Percentiles rank a stretch among this genome's conserved stretches.
phyloP scores from a whole-genome alignment of 2,888 invertebrate species.

The Dascillus cervinus region DNA sequence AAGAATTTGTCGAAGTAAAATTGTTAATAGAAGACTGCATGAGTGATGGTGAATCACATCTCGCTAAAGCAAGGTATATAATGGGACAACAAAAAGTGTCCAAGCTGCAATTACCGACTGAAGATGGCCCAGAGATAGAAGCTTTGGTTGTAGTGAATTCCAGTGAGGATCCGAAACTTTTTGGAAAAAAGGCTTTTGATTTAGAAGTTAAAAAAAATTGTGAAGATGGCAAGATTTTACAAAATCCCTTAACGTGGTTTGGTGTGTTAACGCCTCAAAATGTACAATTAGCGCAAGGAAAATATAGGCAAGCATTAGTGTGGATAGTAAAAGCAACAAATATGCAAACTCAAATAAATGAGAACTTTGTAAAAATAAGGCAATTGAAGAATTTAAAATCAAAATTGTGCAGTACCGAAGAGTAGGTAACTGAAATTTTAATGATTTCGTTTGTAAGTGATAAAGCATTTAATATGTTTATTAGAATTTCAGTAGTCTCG shows the following conservation, averaged over 20 bases:
- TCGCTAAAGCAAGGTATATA: constrained; percentile 73
- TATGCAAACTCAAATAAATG: constrained; percentile 54
- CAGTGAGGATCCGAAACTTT: constrained; percentile 36
- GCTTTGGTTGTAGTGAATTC: constrained; percentile 39
- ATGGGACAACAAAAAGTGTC: constrained; percentile 69
- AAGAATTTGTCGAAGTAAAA: constrained; percentile 62
- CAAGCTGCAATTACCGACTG: constrained; percentile 61
- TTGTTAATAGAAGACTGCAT: constrained; percentile 61
- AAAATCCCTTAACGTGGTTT: constrained; percentile 78
- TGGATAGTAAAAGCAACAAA: constrained; percentile 61
- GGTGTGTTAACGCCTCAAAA: constrained; percentile 77
- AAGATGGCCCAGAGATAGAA: constrained; percentile 47
- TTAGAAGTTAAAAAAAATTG: constrained; percentile 29
- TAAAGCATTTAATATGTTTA: no score
- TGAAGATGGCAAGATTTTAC: constrained; percentile 35
- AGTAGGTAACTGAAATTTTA: no score
- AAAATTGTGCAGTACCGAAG: no score
- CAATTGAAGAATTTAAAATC: constrained; percentile 26
- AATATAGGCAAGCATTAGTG: constrained; percentile 63
- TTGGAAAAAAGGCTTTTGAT: constrained; percentile 29
- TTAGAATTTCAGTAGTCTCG: no score
- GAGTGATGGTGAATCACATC: constrained; percentile 61
- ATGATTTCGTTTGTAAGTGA: no score
- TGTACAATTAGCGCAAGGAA: constrained; percentile 64
- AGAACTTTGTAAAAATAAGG: constrained; percentile 34